Evolutionary conservation across 2,888 invertebrate species (phyloP).

Genomic region (Theretra japonica): DNA sequence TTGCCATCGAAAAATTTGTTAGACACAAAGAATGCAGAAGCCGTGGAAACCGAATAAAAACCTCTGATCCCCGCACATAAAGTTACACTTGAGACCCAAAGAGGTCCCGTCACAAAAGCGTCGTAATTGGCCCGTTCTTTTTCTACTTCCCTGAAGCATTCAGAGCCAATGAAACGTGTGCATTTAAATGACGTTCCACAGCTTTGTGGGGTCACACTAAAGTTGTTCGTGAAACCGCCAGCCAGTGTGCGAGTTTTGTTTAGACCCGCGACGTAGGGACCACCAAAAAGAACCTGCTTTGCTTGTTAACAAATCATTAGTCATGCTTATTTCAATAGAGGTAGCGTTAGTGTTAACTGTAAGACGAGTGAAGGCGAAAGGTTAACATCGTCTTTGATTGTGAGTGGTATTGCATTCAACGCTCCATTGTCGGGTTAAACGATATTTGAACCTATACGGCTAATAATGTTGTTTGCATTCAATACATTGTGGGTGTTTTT

Average conservation of each 20-base stretch:
- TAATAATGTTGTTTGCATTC: slow-evolving; percentile 1
- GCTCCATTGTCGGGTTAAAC: not conserved
- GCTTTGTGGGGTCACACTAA: slow-evolving; percentile 84
- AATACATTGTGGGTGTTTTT: not conserved
- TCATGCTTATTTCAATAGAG: slow-evolving; percentile 71
- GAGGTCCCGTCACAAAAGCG: slow-evolving; percentile 82
- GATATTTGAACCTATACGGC: not conserved
- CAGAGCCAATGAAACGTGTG: slow-evolving; percentile 85
- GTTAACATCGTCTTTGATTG: slow-evolving; percentile 26
- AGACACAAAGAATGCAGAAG: slow-evolving; percentile 35
- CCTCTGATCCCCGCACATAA: slow-evolving; percentile 71
- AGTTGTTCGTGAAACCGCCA: slow-evolving; percentile 79
- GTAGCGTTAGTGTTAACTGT: slow-evolving; percentile 40
- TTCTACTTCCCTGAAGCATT: slow-evolving; percentile 84
- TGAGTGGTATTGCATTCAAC: slow-evolving; percentile 20
- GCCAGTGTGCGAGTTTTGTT: slow-evolving; percentile 74
- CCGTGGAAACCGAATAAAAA: slow-evolving; percentile 68
- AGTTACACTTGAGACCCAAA: slow-evolving; percentile 81
- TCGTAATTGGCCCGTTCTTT: slow-evolving; percentile 84
- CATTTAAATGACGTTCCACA: slow-evolving; percentile 83
- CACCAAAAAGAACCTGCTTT: slow-evolving; percentile 70
- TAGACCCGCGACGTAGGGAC: slow-evolving; percentile 62
- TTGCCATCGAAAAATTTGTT: slow-evolving; percentile 12
- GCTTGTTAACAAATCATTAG: slow-evolving; percentile 79
- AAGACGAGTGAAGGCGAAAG: slow-evolving; percentile 26